phyloP scores from a whole-genome alignment of 2,113 vertebrate genomes.

The Tyto alba region DNA sequence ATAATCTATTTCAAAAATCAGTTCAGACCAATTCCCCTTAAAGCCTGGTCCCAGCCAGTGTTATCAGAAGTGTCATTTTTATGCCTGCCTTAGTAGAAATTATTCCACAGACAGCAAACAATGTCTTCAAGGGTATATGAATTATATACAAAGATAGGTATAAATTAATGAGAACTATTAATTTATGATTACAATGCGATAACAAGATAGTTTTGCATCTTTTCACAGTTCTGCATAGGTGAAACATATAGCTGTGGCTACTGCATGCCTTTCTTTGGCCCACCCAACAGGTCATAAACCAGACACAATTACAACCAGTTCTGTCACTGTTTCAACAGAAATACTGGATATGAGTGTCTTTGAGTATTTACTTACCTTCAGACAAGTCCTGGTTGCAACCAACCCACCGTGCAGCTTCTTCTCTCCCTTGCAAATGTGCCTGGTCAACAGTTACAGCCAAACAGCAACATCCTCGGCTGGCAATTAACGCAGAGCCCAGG shows the following conservation, averaged over 20 bases:
- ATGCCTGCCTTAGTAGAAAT: neutral
- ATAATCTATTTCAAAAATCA: neutral
- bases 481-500: no score
- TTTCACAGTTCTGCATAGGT: neutral
- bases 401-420: accelerated
- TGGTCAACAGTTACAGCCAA: neutral
- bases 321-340: neutral
- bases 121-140: neutral
- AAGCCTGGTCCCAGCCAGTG: neutral
- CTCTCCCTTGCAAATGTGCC: neutral
- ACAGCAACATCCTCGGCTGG: no score
- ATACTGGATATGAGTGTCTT: accelerated
- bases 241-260: accelerated
- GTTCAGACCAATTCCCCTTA: neutral
- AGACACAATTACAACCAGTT: no score
- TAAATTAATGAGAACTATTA: neutral
- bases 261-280: neutral
- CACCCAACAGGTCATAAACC: neutral
- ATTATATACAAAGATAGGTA: neutral
- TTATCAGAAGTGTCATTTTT: neutral
- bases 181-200: neutral
- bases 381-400: neutral
- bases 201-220: neutral
- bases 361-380: neutral
- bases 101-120: neutral